A percentile compares a stretch with the other conserved stretches of the same genome.
phyloP scores from a whole-genome alignment of 2,888 invertebrate species.

The Drosophila pegasa region DNA sequence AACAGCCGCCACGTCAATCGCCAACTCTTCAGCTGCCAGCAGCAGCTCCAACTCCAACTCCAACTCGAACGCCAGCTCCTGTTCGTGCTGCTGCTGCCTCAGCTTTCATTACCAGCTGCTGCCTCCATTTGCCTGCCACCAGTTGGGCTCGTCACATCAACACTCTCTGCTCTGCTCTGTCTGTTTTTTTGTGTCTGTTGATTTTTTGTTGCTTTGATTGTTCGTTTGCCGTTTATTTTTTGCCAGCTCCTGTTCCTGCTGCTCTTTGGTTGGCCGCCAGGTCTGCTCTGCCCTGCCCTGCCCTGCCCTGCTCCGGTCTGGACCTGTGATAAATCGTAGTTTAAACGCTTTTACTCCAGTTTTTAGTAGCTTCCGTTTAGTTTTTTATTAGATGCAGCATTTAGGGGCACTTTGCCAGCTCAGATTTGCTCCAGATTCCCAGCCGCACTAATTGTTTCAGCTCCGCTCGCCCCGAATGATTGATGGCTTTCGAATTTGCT shows the following conservation, averaged over 20 bases:
- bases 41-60: slow-evolving; percentile 8
- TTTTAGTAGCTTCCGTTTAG: slow-evolving; percentile 78
- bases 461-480: slow-evolving; percentile 43
- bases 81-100: not conserved
- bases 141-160: slow-evolving; percentile 52
- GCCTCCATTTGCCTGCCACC: slow-evolving; percentile 4
- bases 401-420: slow-evolving; percentile 60
- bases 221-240: slow-evolving; percentile 16
- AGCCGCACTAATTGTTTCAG: slow-evolving; percentile 72
- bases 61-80: not conserved
- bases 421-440: slow-evolving; percentile 65
- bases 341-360: slow-evolving; percentile 79
- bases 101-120: slow-evolving; percentile 8
- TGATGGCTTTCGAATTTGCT: slow-evolving; percentile 41
- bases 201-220: slow-evolving; percentile 36
- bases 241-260: slow-evolving; percentile 20
- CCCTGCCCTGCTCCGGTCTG: slow-evolving; percentile 21
- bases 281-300: slow-evolving; percentile 32
- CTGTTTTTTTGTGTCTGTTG: slow-evolving; percentile 42
- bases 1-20: slow-evolving; percentile 56
- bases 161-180: slow-evolving; percentile 33
- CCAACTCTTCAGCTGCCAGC: slow-evolving; percentile 47
- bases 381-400: slow-evolving; percentile 75
- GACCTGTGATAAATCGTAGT: slow-evolving; percentile 79
- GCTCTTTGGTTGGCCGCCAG: slow-evolving; percentile 16